phyloP scores from a whole-genome alignment of 2,113 vertebrate species.

The Hemibagrus wyckioides region DNA sequence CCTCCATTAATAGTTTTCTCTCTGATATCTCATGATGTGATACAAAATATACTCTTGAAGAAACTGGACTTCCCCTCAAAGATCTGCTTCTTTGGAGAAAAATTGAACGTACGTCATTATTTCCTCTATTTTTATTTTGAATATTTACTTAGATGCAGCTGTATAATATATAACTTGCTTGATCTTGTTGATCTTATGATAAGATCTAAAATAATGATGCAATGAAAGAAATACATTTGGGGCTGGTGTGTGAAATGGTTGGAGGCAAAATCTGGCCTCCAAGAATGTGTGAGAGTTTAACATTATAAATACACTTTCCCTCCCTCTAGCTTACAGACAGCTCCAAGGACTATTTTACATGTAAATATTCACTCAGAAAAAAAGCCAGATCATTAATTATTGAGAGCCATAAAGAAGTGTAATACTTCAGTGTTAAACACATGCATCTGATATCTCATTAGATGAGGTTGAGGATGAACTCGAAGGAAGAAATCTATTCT shows the following conservation, averaged over 20 bases:
- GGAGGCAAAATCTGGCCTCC: constrained; percentile 67
- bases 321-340: constrained; percentile 69
- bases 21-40: neutral
- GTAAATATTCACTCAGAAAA: constrained; percentile 76
- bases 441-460: constrained; percentile 66
- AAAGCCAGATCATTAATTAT: constrained; percentile 75
- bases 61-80: neutral
- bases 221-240: constrained; percentile 70
- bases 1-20: neutral
- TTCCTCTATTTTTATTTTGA: neutral
- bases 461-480: constrained; percentile 57
- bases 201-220: constrained; percentile 67
- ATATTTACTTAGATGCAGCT: constrained; percentile 4
- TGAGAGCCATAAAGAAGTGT: constrained; percentile 70
- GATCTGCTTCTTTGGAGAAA: neutral
- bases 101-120: neutral
- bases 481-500: constrained; percentile 50
- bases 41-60: neutral
- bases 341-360: constrained; percentile 74
- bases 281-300: constrained; percentile 72
- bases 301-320: constrained; percentile 73
- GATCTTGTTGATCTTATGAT: constrained; percentile 67
- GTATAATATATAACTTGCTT: constrained; percentile 61
- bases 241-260: constrained; percentile 68
- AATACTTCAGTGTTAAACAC: constrained; percentile 66